Conservation (phyloP, 1,140 invertebrate species). For the Drosophila ironensis region DNA sequence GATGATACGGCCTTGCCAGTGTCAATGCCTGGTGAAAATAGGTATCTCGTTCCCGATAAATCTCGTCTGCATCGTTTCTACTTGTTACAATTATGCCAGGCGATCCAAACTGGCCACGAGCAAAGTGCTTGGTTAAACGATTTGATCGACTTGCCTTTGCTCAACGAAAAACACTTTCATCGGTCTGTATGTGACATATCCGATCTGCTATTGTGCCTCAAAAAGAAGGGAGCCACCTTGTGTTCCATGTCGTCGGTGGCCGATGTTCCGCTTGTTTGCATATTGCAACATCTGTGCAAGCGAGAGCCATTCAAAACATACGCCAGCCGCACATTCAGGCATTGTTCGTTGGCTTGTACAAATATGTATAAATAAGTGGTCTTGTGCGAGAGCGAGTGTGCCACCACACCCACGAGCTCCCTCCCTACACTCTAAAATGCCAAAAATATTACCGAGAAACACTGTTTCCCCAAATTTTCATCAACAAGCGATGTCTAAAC, state of each 20-base stretch:
- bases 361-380: slow-evolving; percentile 21
- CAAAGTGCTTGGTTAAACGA: too few relatives aligned
- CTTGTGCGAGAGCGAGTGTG: not conserved
- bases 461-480: slow-evolving; percentile 18
- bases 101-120: too few relatives aligned
- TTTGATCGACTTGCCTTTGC: too few relatives aligned
- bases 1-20: too few relatives aligned
- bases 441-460: slow-evolving; percentile 38
- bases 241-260: slow-evolving; percentile 21
- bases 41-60: too few relatives aligned
- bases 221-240: slow-evolving; percentile 48
- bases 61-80: too few relatives aligned
- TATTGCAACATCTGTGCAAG: slow-evolving; percentile 76
- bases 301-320: slow-evolving; percentile 68
- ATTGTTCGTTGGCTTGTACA: not conserved
- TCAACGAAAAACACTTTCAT: too few relatives aligned
- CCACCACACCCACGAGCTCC: slow-evolving; percentile 13
- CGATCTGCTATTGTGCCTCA: too few relatives aligned
- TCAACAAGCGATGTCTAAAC: not conserved
- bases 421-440: not conserved
- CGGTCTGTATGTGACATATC: too few relatives aligned
- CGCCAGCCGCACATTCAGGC: slow-evolving; percentile 34
- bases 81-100: too few relatives aligned
- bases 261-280: slow-evolving; percentile 70
- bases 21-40: too few relatives aligned